Evolutionary conservation across 2,797 vertebrate genomes (phyloP).

Genomic region (Pangasius macronema): DNA sequence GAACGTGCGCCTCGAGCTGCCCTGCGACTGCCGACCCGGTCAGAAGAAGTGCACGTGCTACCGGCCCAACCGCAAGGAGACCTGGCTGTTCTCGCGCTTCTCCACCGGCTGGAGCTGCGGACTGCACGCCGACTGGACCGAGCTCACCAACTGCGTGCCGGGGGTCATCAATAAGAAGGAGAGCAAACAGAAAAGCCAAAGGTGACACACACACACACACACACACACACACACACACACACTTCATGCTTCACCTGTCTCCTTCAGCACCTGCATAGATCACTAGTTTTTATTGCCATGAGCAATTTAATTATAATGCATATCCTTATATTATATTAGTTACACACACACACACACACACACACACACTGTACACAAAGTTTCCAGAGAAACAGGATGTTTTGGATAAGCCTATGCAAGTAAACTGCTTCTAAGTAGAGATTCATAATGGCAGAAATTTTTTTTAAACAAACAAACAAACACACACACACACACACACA

Average conservation of each 20-base stretch:
- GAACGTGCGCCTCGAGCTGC: conserved; percentile 94
- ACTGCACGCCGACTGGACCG: conserved; percentile 98
- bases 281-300: neutral
- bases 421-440: neutral
- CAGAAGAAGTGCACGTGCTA: conserved; percentile 99
- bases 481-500: too few relatives aligned
- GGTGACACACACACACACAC: conserved; percentile 64
- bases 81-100: conserved; percentile 98
- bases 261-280: neutral
- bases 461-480: neutral
- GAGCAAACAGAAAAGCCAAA: conserved; percentile 75
- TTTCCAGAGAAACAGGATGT: neutral
- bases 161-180: conserved; percentile 95
- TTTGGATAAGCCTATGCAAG: neutral
- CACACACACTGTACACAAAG: neutral
- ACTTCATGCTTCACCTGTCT: neutral
- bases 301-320: neutral
- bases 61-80: conserved; percentile 95
- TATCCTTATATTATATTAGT: neutral
- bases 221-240: neutral
- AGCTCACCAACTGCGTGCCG: conserved; percentile 97
- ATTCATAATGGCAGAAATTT: neutral
- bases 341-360: neutral
- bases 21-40: conserved; percentile 95
- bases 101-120: conserved; percentile 99